These are phyloP conservation scores for Ceyx cyanopectus DNA, from an alignment of 2,113 vertebrate genomes.

Conservation along the genomic window DNA sequence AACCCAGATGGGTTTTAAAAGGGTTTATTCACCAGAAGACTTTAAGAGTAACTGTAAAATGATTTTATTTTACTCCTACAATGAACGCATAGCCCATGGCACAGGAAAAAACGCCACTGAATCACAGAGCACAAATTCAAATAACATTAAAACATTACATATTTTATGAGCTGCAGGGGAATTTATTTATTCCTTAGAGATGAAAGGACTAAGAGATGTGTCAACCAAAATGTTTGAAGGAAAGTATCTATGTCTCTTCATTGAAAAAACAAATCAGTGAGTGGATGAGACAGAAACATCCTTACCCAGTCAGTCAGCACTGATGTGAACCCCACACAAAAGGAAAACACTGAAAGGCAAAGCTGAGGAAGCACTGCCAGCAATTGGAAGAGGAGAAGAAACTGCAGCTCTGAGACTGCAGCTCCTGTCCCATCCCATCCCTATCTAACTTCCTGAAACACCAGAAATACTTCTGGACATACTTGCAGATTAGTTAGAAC, in stretches of 20 bases:
- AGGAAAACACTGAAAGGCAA: neutral
- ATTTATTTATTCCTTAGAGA: neutral
- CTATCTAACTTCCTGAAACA: neutral
- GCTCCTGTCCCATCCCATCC: neutral
- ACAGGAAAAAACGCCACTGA: neutral
- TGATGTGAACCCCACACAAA: neutral
- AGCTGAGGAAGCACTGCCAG: neutral
- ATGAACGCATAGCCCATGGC: neutral
- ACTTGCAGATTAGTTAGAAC: neutral
- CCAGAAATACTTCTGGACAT: neutral
- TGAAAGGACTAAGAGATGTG: neutral
- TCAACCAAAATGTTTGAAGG: neutral
- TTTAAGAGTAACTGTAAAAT: neutral
- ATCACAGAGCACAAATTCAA: neutral
- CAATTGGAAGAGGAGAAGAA: neutral
- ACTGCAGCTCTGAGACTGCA: neutral
- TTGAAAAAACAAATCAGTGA: neutral
- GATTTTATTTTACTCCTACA: neutral
- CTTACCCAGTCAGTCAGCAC: neutral
- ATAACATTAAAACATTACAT: neutral
- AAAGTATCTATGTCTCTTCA: neutral
- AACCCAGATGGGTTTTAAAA: neutral
- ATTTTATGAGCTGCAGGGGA: constrained; percentile 1
- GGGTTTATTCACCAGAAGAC: neutral
- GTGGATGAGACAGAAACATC: neutral